Base-by-base conservation (phyloP, 1,140 invertebrate species). In the Neodiprion pinetum region DNA sequence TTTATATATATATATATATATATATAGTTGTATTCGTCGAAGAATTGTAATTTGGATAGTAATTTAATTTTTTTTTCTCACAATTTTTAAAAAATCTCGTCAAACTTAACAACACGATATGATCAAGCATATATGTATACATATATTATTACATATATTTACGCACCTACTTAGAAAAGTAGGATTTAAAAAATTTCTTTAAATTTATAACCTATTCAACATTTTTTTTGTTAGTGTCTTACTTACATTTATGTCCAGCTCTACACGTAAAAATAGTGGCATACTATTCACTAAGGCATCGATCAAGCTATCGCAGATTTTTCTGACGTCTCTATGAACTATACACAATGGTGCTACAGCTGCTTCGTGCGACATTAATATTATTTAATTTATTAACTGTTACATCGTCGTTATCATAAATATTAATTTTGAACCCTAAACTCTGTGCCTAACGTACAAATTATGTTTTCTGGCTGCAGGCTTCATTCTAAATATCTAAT, bases 231-330 rank as follows among this genome's bases (percentile, higher is more conserved):
- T 14, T 61, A 61, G n/a, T 61, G 53, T 61, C 11, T 61, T 61
- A 61, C n/a, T 8, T 14, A 14, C 7, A 61, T 61, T 61, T 14
- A 14, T 61, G 5, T 61, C 11, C 14, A 4, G 28, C 11, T 61
- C 53, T 61, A 61, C 11, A 61, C 53, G 53, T 61, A 61, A 61
- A 61, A 61, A 61, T 61, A 61, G 53, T 61, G 53, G 53, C 53
- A 61, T 14, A 5, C 11, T 17, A 14, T 8, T 61, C 11, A 17
- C 53, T 61, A 61, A 61, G 53, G 53, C 53, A 17, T 61, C 9
- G 11, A 61, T 61, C 53, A 61, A 61, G 53, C 53, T 61, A 61
- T 9, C 53, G 53, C n/a, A 61, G n/a, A 61, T 7, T 61, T 61
- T 61, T 61, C n/a, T 61, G n/a, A 14, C 53, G 11, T 61, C 28